phyloP scores from a whole-genome alignment of 37 sponge, comb jelly and placozoan species.

The Agelas oroides region DNA sequence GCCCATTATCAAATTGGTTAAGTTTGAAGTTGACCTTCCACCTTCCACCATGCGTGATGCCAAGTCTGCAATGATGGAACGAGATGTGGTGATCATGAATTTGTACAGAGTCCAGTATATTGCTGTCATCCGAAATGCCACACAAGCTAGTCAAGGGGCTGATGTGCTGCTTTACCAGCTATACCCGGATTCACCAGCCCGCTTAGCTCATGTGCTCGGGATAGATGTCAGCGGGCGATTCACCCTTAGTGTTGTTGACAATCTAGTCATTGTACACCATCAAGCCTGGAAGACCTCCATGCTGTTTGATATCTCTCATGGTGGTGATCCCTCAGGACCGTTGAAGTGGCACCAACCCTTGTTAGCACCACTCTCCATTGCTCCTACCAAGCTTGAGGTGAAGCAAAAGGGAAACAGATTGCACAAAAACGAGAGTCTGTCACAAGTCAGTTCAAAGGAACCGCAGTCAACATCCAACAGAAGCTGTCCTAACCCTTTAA shows the following conservation, averaged over 20 bases:
- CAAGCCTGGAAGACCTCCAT: conserved; percentile 95
- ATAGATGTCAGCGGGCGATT: conserved; percentile 86
- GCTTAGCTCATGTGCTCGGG: conserved; percentile 70
- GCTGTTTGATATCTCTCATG: conserved; percentile 89
- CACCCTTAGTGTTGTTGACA: conserved; percentile 91
- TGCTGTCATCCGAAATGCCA: conserved; percentile 56
- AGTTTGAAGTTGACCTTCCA: conserved; percentile 85
- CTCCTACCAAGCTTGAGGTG: conserved; percentile 53
- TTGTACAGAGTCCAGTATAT: conserved; percentile 69
- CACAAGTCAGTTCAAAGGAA: too few species aligned
- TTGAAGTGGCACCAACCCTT: conserved; percentile 60
- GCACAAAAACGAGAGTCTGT: not conserved
- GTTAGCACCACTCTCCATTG: conserved; percentile 85
- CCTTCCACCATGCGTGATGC: conserved; percentile 32
- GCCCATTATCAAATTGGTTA: conserved; percentile 59
- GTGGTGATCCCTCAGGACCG: conserved; percentile 33
- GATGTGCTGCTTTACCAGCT: conserved; percentile 80
- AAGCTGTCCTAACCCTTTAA: not conserved
- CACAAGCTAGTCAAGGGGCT: conserved; percentile 37
- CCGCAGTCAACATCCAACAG: not conserved
- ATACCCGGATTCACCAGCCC: conserved; percentile 43
- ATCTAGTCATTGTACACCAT: conserved; percentile 94
- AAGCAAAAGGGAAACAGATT: conserved; percentile 17
- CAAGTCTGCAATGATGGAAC: conserved; percentile 57
- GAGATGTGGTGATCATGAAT: conserved; percentile 82